Evolutionary conservation across 2,797 vertebrate genomes (phyloP).

Genomic region (Pangasius larnaudii): DNA sequence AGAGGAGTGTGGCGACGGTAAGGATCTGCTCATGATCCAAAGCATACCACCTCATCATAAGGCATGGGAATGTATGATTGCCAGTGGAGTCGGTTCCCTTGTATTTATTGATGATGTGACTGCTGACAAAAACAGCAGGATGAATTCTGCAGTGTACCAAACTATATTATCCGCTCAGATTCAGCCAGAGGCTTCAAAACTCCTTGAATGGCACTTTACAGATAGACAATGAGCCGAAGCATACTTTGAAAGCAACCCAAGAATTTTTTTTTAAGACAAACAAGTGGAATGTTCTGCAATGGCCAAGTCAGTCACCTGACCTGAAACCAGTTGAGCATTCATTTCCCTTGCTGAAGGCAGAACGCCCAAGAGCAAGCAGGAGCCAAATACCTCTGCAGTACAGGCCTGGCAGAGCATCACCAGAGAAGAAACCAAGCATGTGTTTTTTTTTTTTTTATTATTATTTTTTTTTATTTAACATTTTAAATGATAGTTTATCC

Average conservation of each 20-base stretch:
- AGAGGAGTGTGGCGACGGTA: not conserved
- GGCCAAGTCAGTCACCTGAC: not conserved
- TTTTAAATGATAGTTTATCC: not conserved
- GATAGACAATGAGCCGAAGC: not conserved
- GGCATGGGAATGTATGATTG: not conserved
- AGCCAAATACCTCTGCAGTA: not conserved
- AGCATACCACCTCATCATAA: not conserved
- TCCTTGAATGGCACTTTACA: not conserved
- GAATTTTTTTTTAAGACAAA: not conserved
- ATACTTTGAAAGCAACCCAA: not conserved
- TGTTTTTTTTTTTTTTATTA: not conserved
- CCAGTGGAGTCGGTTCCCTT: not conserved
- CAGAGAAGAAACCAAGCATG: not conserved
- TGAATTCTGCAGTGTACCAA: not conserved
- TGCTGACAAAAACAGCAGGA: not conserved
- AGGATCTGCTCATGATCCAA: not conserved
- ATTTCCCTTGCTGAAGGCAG: not conserved
- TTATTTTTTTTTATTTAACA: not conserved
- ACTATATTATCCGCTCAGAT: not conserved
- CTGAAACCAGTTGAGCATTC: not conserved
- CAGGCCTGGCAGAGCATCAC: not conserved
- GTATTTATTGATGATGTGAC: not conserved
- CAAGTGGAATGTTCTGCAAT: not conserved
- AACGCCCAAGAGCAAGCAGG: not conserved
- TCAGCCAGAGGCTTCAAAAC: not conserved